Percentiles rank a stretch among this genome's conserved stretches.
These are phyloP conservation scores for Aphidoletes aphidimyza DNA, from an alignment of 2,888 invertebrate species.

Conservation along the genomic window DNA sequence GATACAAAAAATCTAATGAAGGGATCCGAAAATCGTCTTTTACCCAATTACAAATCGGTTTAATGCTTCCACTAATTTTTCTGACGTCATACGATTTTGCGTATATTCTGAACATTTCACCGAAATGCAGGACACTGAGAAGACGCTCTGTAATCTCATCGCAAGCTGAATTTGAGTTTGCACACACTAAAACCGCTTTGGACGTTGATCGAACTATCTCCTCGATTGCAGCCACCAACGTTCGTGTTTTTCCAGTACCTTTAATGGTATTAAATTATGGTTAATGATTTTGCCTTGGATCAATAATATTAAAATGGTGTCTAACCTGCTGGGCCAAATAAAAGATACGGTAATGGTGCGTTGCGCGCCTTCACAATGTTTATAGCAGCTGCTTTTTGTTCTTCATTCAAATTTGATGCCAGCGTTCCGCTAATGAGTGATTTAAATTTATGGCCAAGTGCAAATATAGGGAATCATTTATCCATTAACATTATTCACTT, in stretches of 20 bases:
- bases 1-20: constrained; percentile 66
- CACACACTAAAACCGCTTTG: constrained; percentile 70
- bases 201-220: constrained; percentile 61
- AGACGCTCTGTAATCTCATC: constrained; percentile 73
- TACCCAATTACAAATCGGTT: constrained; percentile 67
- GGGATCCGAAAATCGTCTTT: constrained; percentile 63
- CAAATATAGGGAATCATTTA: not conserved
- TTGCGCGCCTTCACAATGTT: constrained; percentile 74
- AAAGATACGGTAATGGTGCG: constrained; percentile 77
- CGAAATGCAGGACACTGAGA: constrained; percentile 60
- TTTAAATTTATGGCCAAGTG: too few species aligned
- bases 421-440: not conserved
- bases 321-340: constrained; percentile 88
- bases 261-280: constrained; percentile 58
- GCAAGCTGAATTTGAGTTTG: constrained; percentile 79
- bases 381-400: constrained; percentile 74
- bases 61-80: constrained; percentile 62
- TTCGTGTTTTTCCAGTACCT: constrained; percentile 78
- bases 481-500: not conserved
- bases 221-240: constrained; percentile 74
- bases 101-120: constrained; percentile 61
- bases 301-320: not conserved
- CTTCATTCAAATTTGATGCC: constrained; percentile 58
- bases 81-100: constrained; percentile 64
- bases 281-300: not conserved